These are phyloP conservation scores for Dendroctonus ponderosae DNA, from an alignment of 1,140 invertebrate genomes.

Conservation along the genomic window DNA sequence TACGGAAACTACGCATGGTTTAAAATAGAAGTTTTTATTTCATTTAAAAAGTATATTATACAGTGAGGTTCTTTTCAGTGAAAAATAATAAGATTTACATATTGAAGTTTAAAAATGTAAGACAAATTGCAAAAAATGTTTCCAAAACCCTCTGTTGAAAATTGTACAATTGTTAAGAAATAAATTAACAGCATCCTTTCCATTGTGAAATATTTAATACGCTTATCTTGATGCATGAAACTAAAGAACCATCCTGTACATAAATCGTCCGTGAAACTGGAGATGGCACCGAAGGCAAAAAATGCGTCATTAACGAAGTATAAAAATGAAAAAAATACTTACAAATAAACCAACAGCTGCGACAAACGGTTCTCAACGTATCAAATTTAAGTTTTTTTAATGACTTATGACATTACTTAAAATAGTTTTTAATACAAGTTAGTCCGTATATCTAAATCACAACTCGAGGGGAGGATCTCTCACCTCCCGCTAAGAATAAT, in stretches of 20 bases:
- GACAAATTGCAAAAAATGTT: too few relatives aligned
- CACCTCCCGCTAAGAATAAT: constrained; percentile 30
- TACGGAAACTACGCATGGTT: too few relatives aligned
- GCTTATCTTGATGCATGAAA: not conserved
- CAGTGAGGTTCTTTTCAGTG: too few relatives aligned
- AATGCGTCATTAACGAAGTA: constrained; percentile 25
- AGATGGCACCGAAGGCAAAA: constrained; percentile 17
- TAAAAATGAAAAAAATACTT: constrained; percentile 33
- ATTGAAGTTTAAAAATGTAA: too few relatives aligned
- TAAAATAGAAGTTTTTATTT: too few relatives aligned
- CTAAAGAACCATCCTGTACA: not conserved
- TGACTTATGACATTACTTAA: constrained; percentile 34
- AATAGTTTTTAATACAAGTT: constrained; percentile 28
- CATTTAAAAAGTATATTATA: too few relatives aligned
- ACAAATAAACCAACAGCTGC: constrained; percentile 41
- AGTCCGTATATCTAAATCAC: constrained; percentile 41
- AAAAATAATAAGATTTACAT: too few relatives aligned
- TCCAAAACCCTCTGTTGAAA: too few relatives aligned
- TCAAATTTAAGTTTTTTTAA: constrained; percentile 41
- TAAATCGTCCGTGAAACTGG: constrained; percentile 8
- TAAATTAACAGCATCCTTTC: too few relatives aligned
- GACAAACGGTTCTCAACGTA: constrained; percentile 43
- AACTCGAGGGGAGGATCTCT: constrained; percentile 25
- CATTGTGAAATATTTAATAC: too few relatives aligned
- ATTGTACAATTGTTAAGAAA: too few relatives aligned